phyloP scores from a whole-genome alignment of 2,888 invertebrate genomes.

The Anoncus sp. region DNA sequence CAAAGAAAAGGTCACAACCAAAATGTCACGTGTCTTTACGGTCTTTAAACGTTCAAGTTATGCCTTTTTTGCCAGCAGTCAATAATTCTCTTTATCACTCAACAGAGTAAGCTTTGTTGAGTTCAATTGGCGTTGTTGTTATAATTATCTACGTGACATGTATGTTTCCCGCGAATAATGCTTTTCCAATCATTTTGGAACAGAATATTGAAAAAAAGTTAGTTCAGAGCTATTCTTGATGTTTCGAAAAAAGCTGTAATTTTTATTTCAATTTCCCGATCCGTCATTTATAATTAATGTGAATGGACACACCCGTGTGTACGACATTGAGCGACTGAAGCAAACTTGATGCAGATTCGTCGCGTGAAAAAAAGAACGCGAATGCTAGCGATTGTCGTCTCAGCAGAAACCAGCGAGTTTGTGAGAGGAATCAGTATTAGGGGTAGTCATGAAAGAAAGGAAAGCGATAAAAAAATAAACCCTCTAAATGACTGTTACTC shows the following conservation, averaged over 20 bases:
- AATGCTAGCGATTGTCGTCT: background rate
- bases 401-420: background rate
- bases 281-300: too few species aligned
- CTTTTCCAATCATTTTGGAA: too few species aligned
- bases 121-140: too few species aligned
- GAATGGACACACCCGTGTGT: background rate
- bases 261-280: too few species aligned
- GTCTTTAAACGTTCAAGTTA: background rate
- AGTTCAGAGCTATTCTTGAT: too few species aligned
- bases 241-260: too few species aligned
- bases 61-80: background rate
- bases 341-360: background rate
- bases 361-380: background rate
- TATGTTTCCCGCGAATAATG: too few species aligned
- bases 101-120: too few species aligned
- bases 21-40: background rate
- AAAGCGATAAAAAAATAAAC: background rate
- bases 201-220: too few species aligned
- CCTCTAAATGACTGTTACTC: conserved; percentile 5
- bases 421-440: background rate
- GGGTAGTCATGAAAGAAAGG: background rate
- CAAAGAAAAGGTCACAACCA: background rate
- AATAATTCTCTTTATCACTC: background rate
- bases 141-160: too few species aligned
- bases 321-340: background rate